Conservation (phyloP, 2,113 vertebrate species). For the Tetrao urogallus region DNA sequence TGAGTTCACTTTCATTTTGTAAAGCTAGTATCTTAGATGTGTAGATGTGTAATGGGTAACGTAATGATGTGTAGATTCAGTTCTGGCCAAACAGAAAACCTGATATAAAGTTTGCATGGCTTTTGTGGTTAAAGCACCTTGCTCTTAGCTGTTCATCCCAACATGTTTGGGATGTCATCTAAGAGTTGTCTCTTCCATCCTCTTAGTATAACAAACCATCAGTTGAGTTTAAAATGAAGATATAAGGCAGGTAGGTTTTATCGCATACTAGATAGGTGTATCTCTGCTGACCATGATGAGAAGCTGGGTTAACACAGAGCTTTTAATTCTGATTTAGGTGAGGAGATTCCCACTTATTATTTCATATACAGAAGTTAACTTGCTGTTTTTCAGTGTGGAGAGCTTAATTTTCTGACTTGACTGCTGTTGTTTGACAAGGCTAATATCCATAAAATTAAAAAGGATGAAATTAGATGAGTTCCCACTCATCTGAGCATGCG, state of each 20-base stretch:
- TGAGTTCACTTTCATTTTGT: neutral
- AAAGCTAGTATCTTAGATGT: neutral
- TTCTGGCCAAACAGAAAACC: neutral
- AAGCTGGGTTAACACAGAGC: neutral
- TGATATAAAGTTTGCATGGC: neutral
- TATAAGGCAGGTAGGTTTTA: neutral
- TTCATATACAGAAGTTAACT: neutral
- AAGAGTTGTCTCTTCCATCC: neutral
- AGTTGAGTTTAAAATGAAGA: neutral
- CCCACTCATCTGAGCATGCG: neutral
- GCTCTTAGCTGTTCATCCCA: neutral
- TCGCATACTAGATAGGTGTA: neutral
- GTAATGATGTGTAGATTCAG: fast-evolving
- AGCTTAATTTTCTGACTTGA: neutral
- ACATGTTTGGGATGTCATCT: neutral
- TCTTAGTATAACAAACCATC: neutral
- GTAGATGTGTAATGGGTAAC: no score
- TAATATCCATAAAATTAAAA: neutral
- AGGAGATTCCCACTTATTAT: neutral
- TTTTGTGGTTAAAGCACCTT: neutral
- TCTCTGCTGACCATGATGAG: neutral
- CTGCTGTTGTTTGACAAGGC: neutral
- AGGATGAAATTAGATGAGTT: neutral
- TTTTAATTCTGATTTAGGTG: neutral
- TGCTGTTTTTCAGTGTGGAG: neutral